Percentiles rank a stretch among this genome's conserved stretches.
phyloP scores from a whole-genome alignment of 2,113 vertebrate genomes.

The Chitala chitala region DNA sequence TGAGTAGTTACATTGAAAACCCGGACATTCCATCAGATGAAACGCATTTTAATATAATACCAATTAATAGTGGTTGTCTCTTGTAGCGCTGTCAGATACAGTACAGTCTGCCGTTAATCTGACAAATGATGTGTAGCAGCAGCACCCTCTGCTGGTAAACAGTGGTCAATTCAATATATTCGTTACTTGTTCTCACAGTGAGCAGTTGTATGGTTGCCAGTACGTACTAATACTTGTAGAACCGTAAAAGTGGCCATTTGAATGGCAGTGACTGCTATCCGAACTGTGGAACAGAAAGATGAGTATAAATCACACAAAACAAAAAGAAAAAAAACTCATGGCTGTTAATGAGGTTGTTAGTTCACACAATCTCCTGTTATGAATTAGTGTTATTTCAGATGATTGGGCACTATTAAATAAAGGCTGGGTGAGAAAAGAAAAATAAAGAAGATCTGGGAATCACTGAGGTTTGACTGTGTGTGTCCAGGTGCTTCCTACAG shows the following conservation, averaged over 20 bases:
- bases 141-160: constrained; percentile 16
- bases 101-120: neutral
- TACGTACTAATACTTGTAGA: too few species aligned
- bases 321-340: neutral
- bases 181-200: too few species aligned
- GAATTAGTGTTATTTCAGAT: constrained; percentile 5
- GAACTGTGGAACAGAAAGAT: neutral
- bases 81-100: too few species aligned
- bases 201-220: too few species aligned
- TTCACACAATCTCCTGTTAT: neutral
- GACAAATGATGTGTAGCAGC: neutral
- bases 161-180: too few species aligned
- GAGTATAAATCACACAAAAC: neutral
- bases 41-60: too few species aligned
- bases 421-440: neutral
- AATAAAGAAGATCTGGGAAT: neutral
- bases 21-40: too few species aligned
- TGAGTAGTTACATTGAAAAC: too few species aligned
- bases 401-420: neutral
- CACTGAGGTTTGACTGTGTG: too few species aligned
- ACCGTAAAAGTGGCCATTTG: too few species aligned
- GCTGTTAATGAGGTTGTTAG: constrained; percentile 7
- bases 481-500: neutral
- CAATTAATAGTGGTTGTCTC: too few species aligned
- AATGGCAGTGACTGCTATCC: too few species aligned